Percentiles rank a stretch among this genome's conserved stretches.
Conservation (phyloP, 1,140 invertebrate genomes). For the Agrilus planipennis region DNA sequence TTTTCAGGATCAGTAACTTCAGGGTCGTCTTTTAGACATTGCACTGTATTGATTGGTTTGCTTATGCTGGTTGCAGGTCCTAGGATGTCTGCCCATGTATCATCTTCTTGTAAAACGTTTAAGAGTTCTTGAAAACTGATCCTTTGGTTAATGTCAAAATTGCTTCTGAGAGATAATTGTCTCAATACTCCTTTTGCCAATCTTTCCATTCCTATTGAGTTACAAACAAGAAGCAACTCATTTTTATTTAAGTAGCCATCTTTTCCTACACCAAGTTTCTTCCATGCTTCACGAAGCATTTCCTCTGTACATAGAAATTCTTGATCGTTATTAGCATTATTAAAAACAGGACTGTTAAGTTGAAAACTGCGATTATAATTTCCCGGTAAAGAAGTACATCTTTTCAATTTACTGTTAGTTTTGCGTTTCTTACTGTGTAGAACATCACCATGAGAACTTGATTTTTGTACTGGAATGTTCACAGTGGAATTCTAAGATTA, state of each 20-base stretch:
- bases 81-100: conserved; percentile 32
- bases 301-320: conserved; percentile 28
- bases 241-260: conserved; percentile 46
- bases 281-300: conserved; percentile 44
- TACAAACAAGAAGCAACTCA: conserved; percentile 47
- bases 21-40: too few species aligned
- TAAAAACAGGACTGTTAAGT: conserved; percentile 10
- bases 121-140: conserved; percentile 59
- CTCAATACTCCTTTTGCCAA: conserved; percentile 47
- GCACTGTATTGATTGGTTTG: conserved; percentile 13
- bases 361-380: conserved; percentile 15
- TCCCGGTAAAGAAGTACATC: conserved; percentile 39
- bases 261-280: conserved; percentile 44
- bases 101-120: conserved; percentile 44
- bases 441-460: conserved; percentile 39
- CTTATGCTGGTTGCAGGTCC: conserved; percentile 22
- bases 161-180: conserved; percentile 54
- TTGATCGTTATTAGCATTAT: conserved; percentile 16
- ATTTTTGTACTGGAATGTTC: conserved; percentile 35
- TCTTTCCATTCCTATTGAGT: conserved; percentile 47
- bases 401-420: conserved; percentile 36
- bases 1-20: conserved; percentile 18
- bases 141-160: conserved; percentile 49
- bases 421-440: conserved; percentile 33
- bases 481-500: too few species aligned